These are phyloP conservation scores for Andinoacara biseriatus DNA, from an alignment of 2,113 vertebrate genomes.

Conservation along the genomic window DNA sequence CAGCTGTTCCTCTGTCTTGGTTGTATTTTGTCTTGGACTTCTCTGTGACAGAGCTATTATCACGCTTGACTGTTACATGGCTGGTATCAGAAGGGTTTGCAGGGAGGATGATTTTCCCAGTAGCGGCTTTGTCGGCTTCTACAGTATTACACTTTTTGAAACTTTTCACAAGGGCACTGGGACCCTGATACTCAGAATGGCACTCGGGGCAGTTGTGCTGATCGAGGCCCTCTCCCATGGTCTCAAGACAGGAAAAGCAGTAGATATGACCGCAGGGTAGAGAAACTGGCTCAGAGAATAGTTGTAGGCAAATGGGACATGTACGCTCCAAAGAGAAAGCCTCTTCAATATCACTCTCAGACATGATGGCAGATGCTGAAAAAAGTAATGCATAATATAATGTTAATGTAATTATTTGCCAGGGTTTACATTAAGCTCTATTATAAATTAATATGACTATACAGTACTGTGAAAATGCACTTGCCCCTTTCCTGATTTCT, in stretches of 20 bases:
- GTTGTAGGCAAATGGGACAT: slow-evolving; percentile 76
- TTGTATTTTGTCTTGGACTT: background rate
- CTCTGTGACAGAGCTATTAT: background rate
- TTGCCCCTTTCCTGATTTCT: too few species aligned
- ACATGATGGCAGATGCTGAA: slow-evolving; percentile 48
- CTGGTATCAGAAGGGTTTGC: background rate
- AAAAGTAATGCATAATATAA: background rate
- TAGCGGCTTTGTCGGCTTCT: slow-evolving; percentile 50
- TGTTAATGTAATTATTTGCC: background rate
- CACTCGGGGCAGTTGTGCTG: slow-evolving; percentile 78
- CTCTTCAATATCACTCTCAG: slow-evolving; percentile 28
- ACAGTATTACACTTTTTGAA: slow-evolving; percentile 72
- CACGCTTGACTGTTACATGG: background rate
- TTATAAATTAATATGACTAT: background rate
- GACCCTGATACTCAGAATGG: slow-evolving; percentile 53
- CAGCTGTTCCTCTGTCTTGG: background rate
- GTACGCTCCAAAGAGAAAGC: slow-evolving; percentile 50
- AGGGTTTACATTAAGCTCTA: background rate
- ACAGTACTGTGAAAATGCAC: too few species aligned
- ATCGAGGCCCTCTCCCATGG: slow-evolving; percentile 62
- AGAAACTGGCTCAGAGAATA: slow-evolving; percentile 68
- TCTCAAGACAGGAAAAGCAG: slow-evolving; percentile 73
- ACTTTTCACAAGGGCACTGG: slow-evolving; percentile 60
- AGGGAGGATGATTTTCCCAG: background rate
- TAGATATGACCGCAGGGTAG: slow-evolving; percentile 78